Percentiles rank a stretch among this genome's conserved stretches.
Evolutionary conservation across 2,888 invertebrate species (phyloP).

Genomic region (Lithophane socia): DNA sequence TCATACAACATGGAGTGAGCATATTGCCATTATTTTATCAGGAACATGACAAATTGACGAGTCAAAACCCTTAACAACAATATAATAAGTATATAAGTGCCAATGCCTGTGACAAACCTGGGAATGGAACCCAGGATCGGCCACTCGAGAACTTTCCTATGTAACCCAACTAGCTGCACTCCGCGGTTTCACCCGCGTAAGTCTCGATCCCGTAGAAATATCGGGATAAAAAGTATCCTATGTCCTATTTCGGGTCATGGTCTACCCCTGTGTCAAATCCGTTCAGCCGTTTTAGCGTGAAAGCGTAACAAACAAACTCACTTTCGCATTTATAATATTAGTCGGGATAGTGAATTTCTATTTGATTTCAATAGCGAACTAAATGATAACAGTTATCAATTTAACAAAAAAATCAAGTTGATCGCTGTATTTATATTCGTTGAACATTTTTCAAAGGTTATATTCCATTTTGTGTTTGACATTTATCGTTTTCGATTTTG

Average conservation of each 20-base stretch:
- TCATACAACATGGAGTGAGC: background rate
- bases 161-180: no score
- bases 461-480: slow-evolving; percentile 1
- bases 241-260: no score
- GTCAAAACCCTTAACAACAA: background rate
- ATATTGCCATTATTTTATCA: background rate
- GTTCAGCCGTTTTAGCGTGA: no score
- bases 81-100: background rate
- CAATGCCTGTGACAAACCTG: background rate
- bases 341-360: no score
- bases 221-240: no score
- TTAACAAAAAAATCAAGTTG: background rate
- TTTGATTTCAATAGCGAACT: background rate
- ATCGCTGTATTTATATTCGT: background rate
- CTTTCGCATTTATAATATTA: no score
- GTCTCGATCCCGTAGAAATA: no score
- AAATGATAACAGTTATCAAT: background rate
- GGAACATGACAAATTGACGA: background rate
- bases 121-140: background rate
- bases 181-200: no score
- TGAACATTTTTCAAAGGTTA: slow-evolving; percentile 7
- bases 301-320: no score
- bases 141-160: background rate
- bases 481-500: slow-evolving; percentile 1
- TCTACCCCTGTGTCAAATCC: no score